These are phyloP conservation scores for Melitaea athalia DNA, from an alignment of 2,888 invertebrate genomes.

Conservation along the genomic window DNA sequence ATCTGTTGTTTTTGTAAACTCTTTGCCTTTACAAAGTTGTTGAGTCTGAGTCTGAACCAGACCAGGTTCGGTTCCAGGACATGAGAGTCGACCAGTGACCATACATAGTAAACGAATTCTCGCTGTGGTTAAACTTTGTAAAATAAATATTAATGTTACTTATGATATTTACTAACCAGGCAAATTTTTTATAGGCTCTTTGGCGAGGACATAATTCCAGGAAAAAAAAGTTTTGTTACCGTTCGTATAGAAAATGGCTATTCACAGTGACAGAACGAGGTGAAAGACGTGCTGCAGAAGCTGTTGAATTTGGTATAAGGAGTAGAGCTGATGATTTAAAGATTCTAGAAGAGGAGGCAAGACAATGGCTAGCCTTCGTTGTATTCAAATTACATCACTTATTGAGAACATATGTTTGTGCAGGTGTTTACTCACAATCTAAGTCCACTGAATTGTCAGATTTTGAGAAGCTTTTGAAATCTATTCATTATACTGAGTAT, in stretches of 20 bases:
- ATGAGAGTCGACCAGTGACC: too few species aligned
- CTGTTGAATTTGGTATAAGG: constrained; percentile 66
- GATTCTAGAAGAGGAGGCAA: constrained; percentile 72
- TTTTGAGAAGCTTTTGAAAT: constrained; percentile 70
- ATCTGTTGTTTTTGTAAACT: too few species aligned
- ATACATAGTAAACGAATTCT: too few species aligned
- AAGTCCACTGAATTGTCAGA: constrained; percentile 63
- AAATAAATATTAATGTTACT: too few species aligned
- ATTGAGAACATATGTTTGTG: constrained; percentile 64
- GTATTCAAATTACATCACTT: constrained; percentile 75
- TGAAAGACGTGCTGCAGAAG: constrained; percentile 67
- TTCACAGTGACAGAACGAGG: constrained; percentile 65
- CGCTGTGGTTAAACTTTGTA: too few species aligned
- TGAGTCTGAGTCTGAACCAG: too few species aligned
- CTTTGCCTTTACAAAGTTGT: too few species aligned
- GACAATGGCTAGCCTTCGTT: constrained; percentile 73
- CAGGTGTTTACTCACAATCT: constrained; percentile 69
- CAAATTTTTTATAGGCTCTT: constrained; percentile 53
- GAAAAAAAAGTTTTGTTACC: constrained; percentile 68
- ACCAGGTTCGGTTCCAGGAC: too few species aligned
- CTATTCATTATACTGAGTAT: constrained; percentile 72
- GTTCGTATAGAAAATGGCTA: constrained; percentile 69
- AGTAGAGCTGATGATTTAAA: constrained; percentile 69
- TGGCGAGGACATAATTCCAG: constrained; percentile 74
- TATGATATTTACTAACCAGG: constrained; percentile 9